Base-by-base conservation (phyloP, 2,888 invertebrate species). In the Drosophila histrio region DNA sequence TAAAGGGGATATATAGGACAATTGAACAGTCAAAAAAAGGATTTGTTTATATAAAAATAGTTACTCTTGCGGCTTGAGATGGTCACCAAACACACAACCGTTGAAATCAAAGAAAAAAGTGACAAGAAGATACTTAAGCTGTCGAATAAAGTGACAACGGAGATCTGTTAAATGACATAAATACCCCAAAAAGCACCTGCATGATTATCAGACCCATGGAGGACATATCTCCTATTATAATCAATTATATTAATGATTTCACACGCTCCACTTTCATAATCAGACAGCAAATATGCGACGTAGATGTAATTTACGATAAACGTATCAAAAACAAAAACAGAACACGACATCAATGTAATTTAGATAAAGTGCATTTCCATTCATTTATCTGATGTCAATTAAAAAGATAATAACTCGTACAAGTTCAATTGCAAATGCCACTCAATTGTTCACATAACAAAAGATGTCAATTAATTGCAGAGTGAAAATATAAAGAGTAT, bases 341-440 rank as follows among this genome's bases (percentile, higher is more conserved):
- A 41, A 53, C 53, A 53, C 41, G 41, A 53, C 41, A 30, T 38
- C 13, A 19, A 13, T 49, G 34, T 49, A 24, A 49, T 49, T 49
- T 49, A 49, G 17, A 24, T 26, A 19, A 11, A 19, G 30, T 53
- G 41, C 32, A 67, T 13, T 49, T 53, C 1, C 30, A 41, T 15
- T 39, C 52, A 46, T 28, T 32, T 50, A 32, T 22, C 15, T 32
- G 6, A n/a, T 28, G 38, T 30, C 49, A 74, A 74, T 58, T 68
- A 72, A 62, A 67, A 53, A 57, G 52, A 73, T 61, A 71, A 60
- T 34, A 52, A 9, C 11, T 39, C 17, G 3, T 41, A 66, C 54
- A 68, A 56, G 57, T 66, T 43, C 36, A 53, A 28, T 58, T 61
- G 50, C 46, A 24, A 19, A 26, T 17, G 11, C 6, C 1, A 28